Base-by-base conservation (phyloP, 1,140 invertebrate genomes). In the Eriosoma lanigerum region DNA sequence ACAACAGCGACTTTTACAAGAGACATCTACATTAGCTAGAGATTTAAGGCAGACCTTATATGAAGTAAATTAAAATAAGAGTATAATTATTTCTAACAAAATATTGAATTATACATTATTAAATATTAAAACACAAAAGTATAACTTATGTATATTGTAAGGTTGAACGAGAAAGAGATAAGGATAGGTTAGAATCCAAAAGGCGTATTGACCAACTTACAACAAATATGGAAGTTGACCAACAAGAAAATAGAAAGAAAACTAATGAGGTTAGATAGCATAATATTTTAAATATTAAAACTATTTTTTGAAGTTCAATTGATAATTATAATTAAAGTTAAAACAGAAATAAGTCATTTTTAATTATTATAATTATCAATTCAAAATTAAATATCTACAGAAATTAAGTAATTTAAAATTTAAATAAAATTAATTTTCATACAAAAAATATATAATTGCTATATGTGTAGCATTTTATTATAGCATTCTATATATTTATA, bases 1-100 rank as follows among this genome's bases (percentile, higher is more conserved):
- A 84, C 95, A 97, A 84, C 95, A 96, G 83, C 88, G 95, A 12
- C 86, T 97, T 26, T 86, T 98, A 6, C 92, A 94, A 84, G 95
- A 98, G 87, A 96, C 95, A 0, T 95, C 96, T 73, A 94, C 93
- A 0, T 88, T 98, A 62, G 95, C 96, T 1, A 88, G 95, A 81
- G 96, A 98, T 86, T 86, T 98, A 26, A 87, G 93, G 17, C 93
- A 94, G 85, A 96, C 94, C 0, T 87, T 96, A 19, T 94, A 94
- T 83, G 94, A 96, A 87, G 93, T 93, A 86, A 83, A 21, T 17
- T 15, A 19, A 54, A 54, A 56, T 70, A 13, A 46, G 38, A 44
- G 19, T n/a, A 26, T 17, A 24, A 48, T 81, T 73, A 38, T 38
- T 38, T 4, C 32, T 8, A 4, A 38, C 32, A 38, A 4, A 38